Evolutionary conservation across 2,113 vertebrate species (phyloP).

Genomic region (Albula goreensis): DNA sequence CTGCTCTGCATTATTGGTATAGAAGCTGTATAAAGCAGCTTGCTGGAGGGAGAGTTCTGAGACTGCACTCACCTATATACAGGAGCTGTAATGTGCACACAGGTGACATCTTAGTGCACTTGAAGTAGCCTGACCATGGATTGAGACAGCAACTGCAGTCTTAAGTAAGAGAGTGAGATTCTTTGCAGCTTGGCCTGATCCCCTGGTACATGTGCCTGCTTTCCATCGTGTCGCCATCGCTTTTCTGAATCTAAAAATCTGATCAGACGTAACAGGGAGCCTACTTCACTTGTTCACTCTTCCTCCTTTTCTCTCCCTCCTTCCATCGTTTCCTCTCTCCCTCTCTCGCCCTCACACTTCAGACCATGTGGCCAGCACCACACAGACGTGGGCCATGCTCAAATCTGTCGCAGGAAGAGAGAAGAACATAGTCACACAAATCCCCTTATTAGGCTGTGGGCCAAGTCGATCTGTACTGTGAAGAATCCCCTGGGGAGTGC

Average conservation of each 20-base stretch:
- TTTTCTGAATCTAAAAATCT: conserved; percentile 4
- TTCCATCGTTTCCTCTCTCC: background rate
- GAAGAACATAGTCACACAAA: conserved; percentile 59
- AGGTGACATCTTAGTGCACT: background rate
- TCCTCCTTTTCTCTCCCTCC: background rate
- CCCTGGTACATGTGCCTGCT: background rate
- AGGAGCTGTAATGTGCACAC: background rate
- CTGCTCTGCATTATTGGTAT: background rate
- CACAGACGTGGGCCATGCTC: conserved; percentile 52
- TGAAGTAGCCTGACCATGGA: background rate
- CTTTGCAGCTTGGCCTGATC: background rate
- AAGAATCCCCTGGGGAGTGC: conserved; percentile 46
- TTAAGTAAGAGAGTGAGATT: background rate
- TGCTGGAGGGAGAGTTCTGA: background rate
- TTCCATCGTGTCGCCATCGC: background rate
- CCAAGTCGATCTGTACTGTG: conserved; percentile 61
- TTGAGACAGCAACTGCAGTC: background rate
- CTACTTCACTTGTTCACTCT: background rate
- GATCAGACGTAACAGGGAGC: background rate
- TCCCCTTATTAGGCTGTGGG: conserved; percentile 61
- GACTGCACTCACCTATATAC: background rate
- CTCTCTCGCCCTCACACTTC: conserved; percentile 46
- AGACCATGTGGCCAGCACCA: conserved; percentile 50
- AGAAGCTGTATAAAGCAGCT: conserved; percentile 19
- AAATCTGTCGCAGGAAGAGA: conserved; percentile 58